phyloP scores from a whole-genome alignment of 2,113 vertebrate species.

The Epinephelus lanceolatus region DNA sequence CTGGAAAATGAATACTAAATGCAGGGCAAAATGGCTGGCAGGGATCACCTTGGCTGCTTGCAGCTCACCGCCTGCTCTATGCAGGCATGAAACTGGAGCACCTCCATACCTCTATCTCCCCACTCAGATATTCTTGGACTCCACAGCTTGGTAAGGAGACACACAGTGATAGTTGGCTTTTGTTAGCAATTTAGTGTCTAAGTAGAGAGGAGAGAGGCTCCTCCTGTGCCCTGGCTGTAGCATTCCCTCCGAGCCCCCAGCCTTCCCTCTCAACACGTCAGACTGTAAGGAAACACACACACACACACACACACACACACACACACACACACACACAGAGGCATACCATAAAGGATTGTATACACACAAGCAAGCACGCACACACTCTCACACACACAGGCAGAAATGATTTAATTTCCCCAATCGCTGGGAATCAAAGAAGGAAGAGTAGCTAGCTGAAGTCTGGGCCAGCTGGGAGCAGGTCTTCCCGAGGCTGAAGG shows the following conservation, averaged over 20 bases:
- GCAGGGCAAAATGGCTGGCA: conserved; percentile 80
- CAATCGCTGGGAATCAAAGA: conserved; percentile 41
- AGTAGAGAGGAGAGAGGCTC: conserved; percentile 40
- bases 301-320: not conserved
- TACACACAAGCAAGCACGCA: not conserved
- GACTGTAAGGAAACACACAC: conserved; percentile 28
- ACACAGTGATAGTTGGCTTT: conserved; percentile 52
- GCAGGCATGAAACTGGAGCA: conserved; percentile 65
- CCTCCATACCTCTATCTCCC: conserved; percentile 42
- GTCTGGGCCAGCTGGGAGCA: conserved; percentile 34
- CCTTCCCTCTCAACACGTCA: conserved; percentile 35
- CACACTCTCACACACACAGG: not conserved
- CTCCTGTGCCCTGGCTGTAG: conserved; percentile 50
- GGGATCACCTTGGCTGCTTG: conserved; percentile 74
- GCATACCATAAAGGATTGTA: not conserved
- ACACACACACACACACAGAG: not conserved
- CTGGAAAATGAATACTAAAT: conserved; percentile 82
- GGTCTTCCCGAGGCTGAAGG: conserved; percentile 29
- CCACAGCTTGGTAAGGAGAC: conserved; percentile 42
- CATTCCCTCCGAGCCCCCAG: conserved; percentile 60
- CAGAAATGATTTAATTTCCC: conserved; percentile 40
- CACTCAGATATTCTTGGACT: conserved; percentile 50
- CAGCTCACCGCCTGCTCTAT: conserved; percentile 49
- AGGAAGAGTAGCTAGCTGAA: conserved; percentile 19
- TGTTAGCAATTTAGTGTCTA: conserved; percentile 40